Base-by-base conservation (phyloP, 2,888 invertebrate genomes). In the Lasioglossum figueresi region DNA sequence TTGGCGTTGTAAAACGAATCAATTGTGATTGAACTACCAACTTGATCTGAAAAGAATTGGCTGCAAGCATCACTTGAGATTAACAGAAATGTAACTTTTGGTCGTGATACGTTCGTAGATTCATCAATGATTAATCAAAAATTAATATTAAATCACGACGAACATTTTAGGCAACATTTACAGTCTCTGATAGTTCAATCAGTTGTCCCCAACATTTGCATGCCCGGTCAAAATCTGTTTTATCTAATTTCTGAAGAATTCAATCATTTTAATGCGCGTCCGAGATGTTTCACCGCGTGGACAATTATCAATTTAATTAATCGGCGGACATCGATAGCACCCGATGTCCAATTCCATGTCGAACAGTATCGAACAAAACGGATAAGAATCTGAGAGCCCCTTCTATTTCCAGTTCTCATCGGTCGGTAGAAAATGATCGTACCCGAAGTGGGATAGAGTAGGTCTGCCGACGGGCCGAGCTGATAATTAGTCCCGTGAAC, bases 401-500 rank as follows among this genome's bases (percentile, higher is more conserved):
- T 4, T 27, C 14, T 31, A 6, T 37, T 31, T 31, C 37, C 66
- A 34, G 8, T 66, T 40, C 19, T 6, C 12, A 43, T 27, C 63
- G 8, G 43, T 19, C 23, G 16, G 14, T 14, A 52, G 34, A 14
- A 19, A 34, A 12, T 56, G 4, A 59, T 76, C 37, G 72, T 86
- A 95, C 95, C 95, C 87, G 95, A 93, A 14, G 95, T 94, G 6
- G 95, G 94, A 81, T 95, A 95, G n/a, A 95, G 87, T 4, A 95
- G 84, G 72, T 94, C 93, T 2, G 95, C 94, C 0, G 96, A 94
- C 1, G 95, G 94, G 10, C 96, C 96, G 75, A 95, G 96, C 94
- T 96, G 96, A 92, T 97, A 97, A 86, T 96, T 96, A 16, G 97
- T 97, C 73, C 97, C 97, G 91, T 96, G 96, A 86, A 97, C 95